Evolutionary conservation across 1,140 invertebrate genomes (phyloP), one percentile per base, ranked within the genome.

Genomic region (Lineus longissimus): DNA sequence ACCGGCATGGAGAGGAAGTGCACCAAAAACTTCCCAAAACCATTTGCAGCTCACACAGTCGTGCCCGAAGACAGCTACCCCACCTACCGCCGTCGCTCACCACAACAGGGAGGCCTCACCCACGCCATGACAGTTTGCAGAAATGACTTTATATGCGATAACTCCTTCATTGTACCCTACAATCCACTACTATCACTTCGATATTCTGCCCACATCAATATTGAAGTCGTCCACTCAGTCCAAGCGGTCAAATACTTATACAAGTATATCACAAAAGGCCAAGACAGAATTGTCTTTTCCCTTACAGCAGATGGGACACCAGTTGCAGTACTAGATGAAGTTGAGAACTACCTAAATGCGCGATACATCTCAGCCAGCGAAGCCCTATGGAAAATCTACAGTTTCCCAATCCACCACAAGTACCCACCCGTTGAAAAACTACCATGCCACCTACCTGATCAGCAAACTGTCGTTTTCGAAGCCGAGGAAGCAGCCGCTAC

Each of bases 391-490:
- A 59, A 70, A 40, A 73, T 73, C 57, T 61, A 74, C 60, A 51
- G 59, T 30, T 74, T 68, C 29, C 40, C 62, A 29, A 68, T 75
- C 62, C 81, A 85, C 68, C 76, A 84, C 71, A 55, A 78, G 29
- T 67, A 77, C 67, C 76, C 80, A 47, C 56, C 56, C 6, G 47
- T 23, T 4, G 59, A 76, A 43, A 76, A 81, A 65, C 72, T 85
- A 40, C 73, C 73, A 11, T 80, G 85, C 9, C 83, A 86, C 78
- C 66, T 86, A 19, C 72, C 80, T 68, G 80, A 80, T 72, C 73
- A 78, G 61, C 81, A 85, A 71, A 43, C 75, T 68, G 73, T 79
- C 55, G 78, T 82, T 67, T 82, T 80, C 64, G 79, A 66, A 54
- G 57, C 51, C 47, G 19, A 62, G 15, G 81, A 75, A 63, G 67